A percentile compares a stretch with the other conserved stretches of the same genome.
phyloP scores from a whole-genome alignment of 2,888 invertebrate species.

The Thecophora atra region DNA sequence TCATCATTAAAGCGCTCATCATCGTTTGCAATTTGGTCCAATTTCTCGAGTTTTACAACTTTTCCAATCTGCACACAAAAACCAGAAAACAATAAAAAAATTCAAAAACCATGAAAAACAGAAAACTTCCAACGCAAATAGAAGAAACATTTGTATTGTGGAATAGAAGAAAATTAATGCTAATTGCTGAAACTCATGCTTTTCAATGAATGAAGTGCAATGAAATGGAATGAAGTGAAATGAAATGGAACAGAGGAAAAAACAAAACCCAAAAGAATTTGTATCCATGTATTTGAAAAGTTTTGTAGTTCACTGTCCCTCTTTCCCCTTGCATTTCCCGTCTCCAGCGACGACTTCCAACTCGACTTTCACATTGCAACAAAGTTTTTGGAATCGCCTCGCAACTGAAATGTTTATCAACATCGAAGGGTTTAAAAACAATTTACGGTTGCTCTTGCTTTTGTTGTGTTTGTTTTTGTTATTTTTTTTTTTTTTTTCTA shows the following conservation, averaged over 20 bases:
- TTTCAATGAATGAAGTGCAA: background rate
- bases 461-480: conserved; percentile 9
- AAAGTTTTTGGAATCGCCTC: background rate
- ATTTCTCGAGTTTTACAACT: background rate
- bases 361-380: background rate
- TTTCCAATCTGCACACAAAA: background rate
- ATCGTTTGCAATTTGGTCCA: background rate
- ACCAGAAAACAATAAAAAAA: conserved; percentile 2
- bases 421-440: conserved; percentile 5
- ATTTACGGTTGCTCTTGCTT: too few relatives aligned
- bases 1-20: conserved; percentile 28
- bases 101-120: too few relatives aligned
- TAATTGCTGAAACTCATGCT: conserved; percentile 20
- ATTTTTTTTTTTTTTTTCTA: background rate
- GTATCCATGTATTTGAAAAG: background rate
- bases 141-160: conserved; percentile 13
- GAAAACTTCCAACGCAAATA: too few relatives aligned
- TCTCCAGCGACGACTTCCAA: too few relatives aligned
- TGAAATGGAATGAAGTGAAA: background rate
- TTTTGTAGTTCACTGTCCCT: background rate
- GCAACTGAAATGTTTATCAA: background rate
- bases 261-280: background rate
- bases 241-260: background rate
- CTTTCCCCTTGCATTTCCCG: too few relatives aligned
- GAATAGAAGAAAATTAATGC: conserved; percentile 14